Evolutionary conservation across 2,113 vertebrate species (phyloP).

Genomic region (Sander lucioperca): DNA sequence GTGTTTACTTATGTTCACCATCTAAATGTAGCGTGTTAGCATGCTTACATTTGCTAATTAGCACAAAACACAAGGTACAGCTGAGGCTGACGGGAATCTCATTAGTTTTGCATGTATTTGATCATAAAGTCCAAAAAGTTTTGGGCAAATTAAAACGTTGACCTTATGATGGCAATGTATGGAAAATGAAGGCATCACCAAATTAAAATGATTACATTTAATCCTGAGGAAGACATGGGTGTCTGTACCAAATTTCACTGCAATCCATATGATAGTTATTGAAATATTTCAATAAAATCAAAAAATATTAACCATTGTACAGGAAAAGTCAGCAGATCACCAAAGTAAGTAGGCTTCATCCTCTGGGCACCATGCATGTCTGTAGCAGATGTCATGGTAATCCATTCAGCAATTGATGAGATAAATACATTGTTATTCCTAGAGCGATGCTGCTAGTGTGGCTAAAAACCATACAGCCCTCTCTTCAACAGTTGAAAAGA

Average conservation of each 20-base stretch:
- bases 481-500: constrained; percentile 15
- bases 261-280: background rate
- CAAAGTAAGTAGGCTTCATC: background rate
- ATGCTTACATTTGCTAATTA: too few relatives aligned
- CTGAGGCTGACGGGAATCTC: too few relatives aligned
- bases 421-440: background rate
- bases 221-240: background rate
- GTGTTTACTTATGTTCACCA: too few relatives aligned
- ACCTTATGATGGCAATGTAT: too few relatives aligned
- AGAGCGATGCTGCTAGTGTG: too few relatives aligned
- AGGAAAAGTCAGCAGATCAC: background rate
- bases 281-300: background rate
- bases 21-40: too few relatives aligned
- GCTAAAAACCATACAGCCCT: background rate
- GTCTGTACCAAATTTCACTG: background rate
- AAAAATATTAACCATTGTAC: background rate
- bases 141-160: too few relatives aligned
- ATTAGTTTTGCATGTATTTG: too few relatives aligned
- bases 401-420: background rate
- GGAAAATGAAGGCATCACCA: too few relatives aligned
- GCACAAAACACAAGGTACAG: too few relatives aligned
- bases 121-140: too few relatives aligned
- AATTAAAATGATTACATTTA: too few relatives aligned
- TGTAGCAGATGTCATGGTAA: background rate
- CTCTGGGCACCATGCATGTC: background rate